Base-by-base conservation (phyloP, 2,797 vertebrate genomes). In the Lophius americanus region DNA sequence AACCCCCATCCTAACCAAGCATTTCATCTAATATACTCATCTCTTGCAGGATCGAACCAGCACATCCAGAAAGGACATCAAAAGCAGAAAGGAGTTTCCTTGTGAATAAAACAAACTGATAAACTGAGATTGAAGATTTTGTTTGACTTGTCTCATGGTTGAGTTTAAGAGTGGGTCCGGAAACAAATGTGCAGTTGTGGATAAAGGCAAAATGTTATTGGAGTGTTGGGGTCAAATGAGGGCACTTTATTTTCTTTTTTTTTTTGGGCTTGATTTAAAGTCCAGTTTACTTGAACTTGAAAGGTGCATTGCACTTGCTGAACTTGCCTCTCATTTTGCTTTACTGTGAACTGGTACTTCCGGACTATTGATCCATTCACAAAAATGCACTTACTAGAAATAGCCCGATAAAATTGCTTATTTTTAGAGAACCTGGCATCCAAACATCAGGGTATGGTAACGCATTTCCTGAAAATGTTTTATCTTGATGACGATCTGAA, bases 291-390 rank as follows among this genome's bases (percentile, higher is more conserved):
- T 48, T 0, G 8, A 49, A 44, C 4, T 49, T 36, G 49, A 59
- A 75, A 51, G 51, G 65, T 60, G 33, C 75, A 73, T 70, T 83
- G 63, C 60, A 65, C 69, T 64, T 67, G 33, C 61, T 73, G 49
- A 68, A 52, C 61, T 38, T 13, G 33, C 47, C 58, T 69, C 39
- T 79, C 57, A 23, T 62, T 60, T 74, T 74, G 53, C 46, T 13
- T 79, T 1, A 36, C 64, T 71, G 51, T 76, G 78, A 81, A 78
- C 55, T 47, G 11, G 4, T 51, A 36, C 51, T 65, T 75, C 46
- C 10, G 73, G 66, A 79, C 67, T 62, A 63, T 82, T 86, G 79
- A 83, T 73, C 86, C 12, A 32, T 79, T 73, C 33, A 62, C 71
- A 58, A 69, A 78, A 84, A 83, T 67, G 14, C 2, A 42, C 14